Evolutionary conservation across 1,140 invertebrate species (phyloP), one percentile per base, ranked within the genome.

Genomic region (Drosophila obscura): DNA sequence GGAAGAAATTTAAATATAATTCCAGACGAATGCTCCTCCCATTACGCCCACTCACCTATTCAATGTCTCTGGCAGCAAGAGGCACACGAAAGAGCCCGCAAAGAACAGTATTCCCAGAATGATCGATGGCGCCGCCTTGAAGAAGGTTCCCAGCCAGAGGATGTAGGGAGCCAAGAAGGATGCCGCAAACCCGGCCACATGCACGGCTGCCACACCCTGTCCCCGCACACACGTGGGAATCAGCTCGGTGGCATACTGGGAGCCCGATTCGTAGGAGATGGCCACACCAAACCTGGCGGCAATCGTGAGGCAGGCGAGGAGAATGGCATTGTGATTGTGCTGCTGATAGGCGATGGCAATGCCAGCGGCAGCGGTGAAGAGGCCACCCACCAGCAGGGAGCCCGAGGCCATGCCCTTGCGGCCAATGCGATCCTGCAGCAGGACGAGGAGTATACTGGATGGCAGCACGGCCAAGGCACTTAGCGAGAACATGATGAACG

Each of bases 181-280:
- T 9, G 93, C 93, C 1, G 93, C 93, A 76, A 94, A 94, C 1
- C 94, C 94, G n/a, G 93, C 93, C 28, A 94, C 93, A 71, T 94
- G 94, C 16, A 94, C 92, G 0, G 92, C 92, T 2, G 93, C 93
- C 55, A 94, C 93, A 35, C 94, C 94, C 87, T 94, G 94, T 11
- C 93, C 94, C 35, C 95, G 92, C n/a, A 96, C 93, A 45, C 94
- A 93, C 1, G 95, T 95, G 19, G 95, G 95, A 66, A 94, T 94
- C 45, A 95, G 90, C 82, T 96, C 95, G 3, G 95, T 94, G 44
- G 94, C 94, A 83, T 95, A 95, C 67, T 94, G 94, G 45, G 95
- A 90, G 73, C 93, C 91, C 8, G 94, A 94, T 77, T 94, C 94
- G 80, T 95, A 95, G 2, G 94, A 94, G 3, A 95, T 93, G 53